A percentile compares a stretch with the other conserved stretches of the same genome.
Evolutionary conservation across 2,797 vertebrate species (phyloP).

Genomic region (Halcyon smyrnensis): DNA sequence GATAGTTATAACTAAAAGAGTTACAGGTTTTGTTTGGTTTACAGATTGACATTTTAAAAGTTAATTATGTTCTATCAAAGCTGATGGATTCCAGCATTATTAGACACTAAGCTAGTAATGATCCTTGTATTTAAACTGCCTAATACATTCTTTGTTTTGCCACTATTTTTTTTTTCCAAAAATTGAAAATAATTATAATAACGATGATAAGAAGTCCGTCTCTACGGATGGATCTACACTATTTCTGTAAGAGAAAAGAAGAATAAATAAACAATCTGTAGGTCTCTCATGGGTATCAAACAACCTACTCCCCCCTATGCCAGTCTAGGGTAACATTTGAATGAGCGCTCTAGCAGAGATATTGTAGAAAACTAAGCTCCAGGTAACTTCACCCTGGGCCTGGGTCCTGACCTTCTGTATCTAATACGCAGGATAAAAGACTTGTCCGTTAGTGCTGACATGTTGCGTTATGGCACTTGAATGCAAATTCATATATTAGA

Average conservation of each 20-base stretch:
- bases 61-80: neutral
- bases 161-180: neutral
- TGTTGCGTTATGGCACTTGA: neutral
- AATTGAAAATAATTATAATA: neutral
- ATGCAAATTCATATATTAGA: neutral
- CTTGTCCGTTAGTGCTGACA: neutral
- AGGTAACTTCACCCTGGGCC: neutral
- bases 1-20: neutral
- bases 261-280: neutral
- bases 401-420: neutral
- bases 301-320: neutral
- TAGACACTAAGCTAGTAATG: neutral
- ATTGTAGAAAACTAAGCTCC: neutral
- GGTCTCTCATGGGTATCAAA: neutral
- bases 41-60: neutral
- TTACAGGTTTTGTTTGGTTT: neutral
- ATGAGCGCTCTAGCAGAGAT: neutral
- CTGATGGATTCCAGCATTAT: neutral
- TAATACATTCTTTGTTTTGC: neutral
- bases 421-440: neutral
- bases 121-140: neutral
- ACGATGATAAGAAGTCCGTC: neutral
- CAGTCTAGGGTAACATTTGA: neutral
- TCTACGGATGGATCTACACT: neutral
- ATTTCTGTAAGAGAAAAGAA: neutral